These are phyloP conservation scores for Eira barbara DNA, from an alignment of 2,113 vertebrate species.

Conservation along the genomic window DNA sequence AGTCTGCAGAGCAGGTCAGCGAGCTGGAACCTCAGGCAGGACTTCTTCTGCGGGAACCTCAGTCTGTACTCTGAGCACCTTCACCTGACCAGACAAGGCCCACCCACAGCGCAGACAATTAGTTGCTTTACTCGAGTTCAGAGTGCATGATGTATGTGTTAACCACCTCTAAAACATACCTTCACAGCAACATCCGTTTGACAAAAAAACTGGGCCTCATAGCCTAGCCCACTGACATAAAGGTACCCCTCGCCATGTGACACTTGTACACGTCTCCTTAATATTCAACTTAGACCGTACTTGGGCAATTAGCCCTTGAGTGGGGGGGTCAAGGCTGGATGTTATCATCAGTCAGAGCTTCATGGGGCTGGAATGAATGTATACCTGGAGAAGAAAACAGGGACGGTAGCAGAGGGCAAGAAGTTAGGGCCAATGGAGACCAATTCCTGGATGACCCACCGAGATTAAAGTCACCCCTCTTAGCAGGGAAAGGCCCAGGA, in stretches of 20 bases:
- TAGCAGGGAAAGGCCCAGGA: background rate
- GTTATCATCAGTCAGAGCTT: background rate
- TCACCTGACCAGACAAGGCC: background rate
- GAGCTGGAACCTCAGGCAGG: background rate
- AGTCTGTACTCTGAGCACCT: background rate
- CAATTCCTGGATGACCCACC: background rate
- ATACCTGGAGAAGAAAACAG: background rate
- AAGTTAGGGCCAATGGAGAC: background rate
- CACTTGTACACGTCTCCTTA: background rate
- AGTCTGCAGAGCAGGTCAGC: background rate
- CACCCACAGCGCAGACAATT: background rate
- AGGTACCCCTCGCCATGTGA: background rate
- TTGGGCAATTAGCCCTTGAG: background rate
- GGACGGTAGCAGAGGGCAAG: background rate
- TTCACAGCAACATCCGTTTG: background rate
- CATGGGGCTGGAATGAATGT: background rate
- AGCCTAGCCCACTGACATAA: background rate
- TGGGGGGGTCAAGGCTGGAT: background rate
- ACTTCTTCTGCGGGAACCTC: background rate
- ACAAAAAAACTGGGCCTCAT: background rate
- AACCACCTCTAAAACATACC: background rate
- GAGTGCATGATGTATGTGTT: background rate
- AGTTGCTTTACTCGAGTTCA: background rate
- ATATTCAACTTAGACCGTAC: background rate
- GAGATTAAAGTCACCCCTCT: background rate